Evolutionary conservation across 2,797 vertebrate species (phyloP).

Genomic region (Holocentrus rufus): DNA sequence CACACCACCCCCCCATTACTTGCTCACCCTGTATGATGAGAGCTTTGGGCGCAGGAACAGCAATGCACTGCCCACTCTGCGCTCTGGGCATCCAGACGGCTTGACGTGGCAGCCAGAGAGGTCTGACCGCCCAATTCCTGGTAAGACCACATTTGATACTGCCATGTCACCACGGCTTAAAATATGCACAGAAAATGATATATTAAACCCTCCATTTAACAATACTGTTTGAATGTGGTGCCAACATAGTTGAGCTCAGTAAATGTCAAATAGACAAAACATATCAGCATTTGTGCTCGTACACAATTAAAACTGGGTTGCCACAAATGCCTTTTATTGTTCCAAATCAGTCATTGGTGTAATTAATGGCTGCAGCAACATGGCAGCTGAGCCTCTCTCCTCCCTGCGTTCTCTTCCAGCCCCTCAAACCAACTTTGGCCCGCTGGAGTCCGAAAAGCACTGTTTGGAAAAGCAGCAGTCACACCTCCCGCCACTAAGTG

Average conservation of each 20-base stretch:
- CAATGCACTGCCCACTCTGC: conserved; percentile 67
- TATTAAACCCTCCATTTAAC: conserved; percentile 20
- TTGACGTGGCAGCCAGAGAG: conserved; percentile 80
- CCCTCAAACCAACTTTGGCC: conserved; percentile 82
- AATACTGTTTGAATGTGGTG: background rate
- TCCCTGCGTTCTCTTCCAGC: conserved; percentile 66
- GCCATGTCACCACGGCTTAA: conserved; percentile 11
- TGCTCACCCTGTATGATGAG: conserved; percentile 82
- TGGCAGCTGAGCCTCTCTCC: conserved; percentile 52
- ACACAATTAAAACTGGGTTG: conserved; percentile 57
- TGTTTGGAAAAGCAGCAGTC: conserved; percentile 51
- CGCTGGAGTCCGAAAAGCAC: conserved; percentile 66
- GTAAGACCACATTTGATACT: conserved; percentile 68
- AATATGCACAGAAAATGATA: conserved; percentile 37
- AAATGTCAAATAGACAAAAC: conserved; percentile 39
- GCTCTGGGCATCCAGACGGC: conserved; percentile 70
- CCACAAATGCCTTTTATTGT: conserved; percentile 56
- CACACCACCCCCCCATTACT: conserved; percentile 66
- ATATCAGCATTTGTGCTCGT: conserved; percentile 49
- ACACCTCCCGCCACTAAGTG: conserved; percentile 56
- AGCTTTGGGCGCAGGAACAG: conserved; percentile 69
- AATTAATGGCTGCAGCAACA: conserved; percentile 65
- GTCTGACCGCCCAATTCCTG: conserved; percentile 76
- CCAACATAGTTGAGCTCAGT: conserved; percentile 34
- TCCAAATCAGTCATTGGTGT: conserved; percentile 67